phyloP scores from a whole-genome alignment of 2,113 vertebrate species.

The Sceloporus undulatus region DNA sequence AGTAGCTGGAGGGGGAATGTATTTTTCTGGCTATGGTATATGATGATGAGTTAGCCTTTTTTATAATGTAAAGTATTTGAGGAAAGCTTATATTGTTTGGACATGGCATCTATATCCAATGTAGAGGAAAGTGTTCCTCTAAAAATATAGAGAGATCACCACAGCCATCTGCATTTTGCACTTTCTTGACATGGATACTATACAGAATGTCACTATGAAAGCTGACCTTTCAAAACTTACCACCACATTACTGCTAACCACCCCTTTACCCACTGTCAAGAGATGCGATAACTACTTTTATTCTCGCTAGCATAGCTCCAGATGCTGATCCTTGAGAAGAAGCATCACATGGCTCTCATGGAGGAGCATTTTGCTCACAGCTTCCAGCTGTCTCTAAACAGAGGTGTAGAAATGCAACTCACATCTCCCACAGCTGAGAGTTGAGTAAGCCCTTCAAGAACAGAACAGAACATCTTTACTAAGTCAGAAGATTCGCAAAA shows the following conservation, averaged over 20 bases:
- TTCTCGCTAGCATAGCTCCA: not conserved
- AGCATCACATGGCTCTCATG: not conserved
- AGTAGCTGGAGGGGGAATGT: too few relatives aligned
- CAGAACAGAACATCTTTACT: not conserved
- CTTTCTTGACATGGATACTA: too few relatives aligned
- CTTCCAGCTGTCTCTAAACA: conserved; percentile 7
- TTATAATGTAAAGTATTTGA: too few relatives aligned
- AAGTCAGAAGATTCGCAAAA: not conserved
- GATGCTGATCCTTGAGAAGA: not conserved
- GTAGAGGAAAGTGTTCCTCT: too few relatives aligned
- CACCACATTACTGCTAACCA: not conserved
- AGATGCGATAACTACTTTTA: not conserved
- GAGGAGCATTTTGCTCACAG: conserved; percentile 7
- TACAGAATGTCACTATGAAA: not conserved
- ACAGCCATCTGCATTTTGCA: too few relatives aligned
- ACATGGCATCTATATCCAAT: too few relatives aligned
- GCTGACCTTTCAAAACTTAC: not conserved
- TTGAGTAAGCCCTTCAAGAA: not conserved
- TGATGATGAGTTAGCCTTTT: too few relatives aligned
- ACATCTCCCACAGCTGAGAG: not conserved
- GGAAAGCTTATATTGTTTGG: too few relatives aligned
- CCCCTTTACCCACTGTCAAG: not conserved
- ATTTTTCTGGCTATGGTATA: too few relatives aligned
- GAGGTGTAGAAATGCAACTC: conserved; percentile 13
- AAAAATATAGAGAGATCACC: too few relatives aligned